Evolutionary conservation across 2,888 invertebrate genomes (phyloP), one percentile per base, ranked within the genome.

Genomic region (Acanthosepion lycidas): DNA sequence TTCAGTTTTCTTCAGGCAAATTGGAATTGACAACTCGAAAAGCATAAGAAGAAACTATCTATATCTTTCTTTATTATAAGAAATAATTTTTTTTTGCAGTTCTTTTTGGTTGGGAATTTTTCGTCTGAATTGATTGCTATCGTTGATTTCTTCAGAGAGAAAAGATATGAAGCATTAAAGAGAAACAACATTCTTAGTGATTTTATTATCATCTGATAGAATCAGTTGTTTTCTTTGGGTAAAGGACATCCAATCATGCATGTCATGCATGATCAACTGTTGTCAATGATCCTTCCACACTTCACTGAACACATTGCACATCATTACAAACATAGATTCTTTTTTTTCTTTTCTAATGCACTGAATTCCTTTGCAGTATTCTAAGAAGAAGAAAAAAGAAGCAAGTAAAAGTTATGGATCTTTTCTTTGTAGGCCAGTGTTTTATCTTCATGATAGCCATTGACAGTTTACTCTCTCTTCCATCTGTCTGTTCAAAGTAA

Each of bases 311-410:
- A 15, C n/a, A n/a, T 1, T 33, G 12, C 78, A n/a, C 78, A 78
- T 78, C n/a, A n/a, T 78, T 18, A n/a, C n/a, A 78, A 9, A 78
- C 9, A 5, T n/a, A 4, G 78, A n/a, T n/a, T 12, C n/a, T n/a
- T n/a, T n/a, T n/a, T 78, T n/a, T 78, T 78, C 9, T 78, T 78
- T 4, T n/a, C 15, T n/a, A 42, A n/a, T 78, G 15, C 78, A 5
- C 15, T 78, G 78, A 78, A 78, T 78, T 78, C 78, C 78, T 78
- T 78, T 78, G 78, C 28, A 78, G 0, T n/a, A 78, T n/a, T 78
- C 78, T n/a, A 78, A 78, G 78, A 78, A 78, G n/a, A n/a, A 78
- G n/a, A 78, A 78, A 78, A n/a, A 78, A 78, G n/a, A 59, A 18
- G 59, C 5, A 59, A 20, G 18, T n/a, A 78, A 78, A 78, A 78